These are phyloP conservation scores for Euspilapteryx auroguttella DNA, from an alignment of 2,888 invertebrate species.

Conservation along the genomic window DNA sequence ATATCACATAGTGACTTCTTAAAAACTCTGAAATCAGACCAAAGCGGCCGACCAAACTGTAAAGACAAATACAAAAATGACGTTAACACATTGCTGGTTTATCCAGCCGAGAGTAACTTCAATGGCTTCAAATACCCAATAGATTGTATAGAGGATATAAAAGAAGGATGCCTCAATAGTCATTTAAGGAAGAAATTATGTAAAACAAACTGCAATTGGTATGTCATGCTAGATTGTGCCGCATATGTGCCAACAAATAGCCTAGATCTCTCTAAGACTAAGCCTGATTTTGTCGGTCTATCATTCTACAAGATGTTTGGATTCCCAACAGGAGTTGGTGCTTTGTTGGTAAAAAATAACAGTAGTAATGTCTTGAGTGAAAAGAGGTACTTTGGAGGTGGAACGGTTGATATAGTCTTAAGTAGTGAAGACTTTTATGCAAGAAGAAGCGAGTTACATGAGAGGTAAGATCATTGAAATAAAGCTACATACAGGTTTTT, in stretches of 20 bases:
- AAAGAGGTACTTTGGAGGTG: conserved; percentile 89
- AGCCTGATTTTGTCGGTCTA: conserved; percentile 87
- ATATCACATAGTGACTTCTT: conserved; percentile 63
- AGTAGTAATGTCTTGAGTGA: conserved; percentile 61
- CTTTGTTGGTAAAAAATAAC: conserved; percentile 74
- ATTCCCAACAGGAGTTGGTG: conserved; percentile 94
- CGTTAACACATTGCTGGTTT: conserved; percentile 69
- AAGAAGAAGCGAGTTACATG: conserved; percentile 66
- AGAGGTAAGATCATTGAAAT: conserved; percentile 71
- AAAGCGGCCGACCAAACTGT: conserved; percentile 4
- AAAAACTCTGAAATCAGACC: conserved; percentile 17
- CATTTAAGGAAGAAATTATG: conserved; percentile 30
- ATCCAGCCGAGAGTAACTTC: conserved; percentile 94
- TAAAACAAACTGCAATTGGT: conserved; percentile 62
- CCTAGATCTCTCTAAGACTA: conserved; percentile 69
- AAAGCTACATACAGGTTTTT: no score
- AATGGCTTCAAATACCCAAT: conserved; percentile 90
- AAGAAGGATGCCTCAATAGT: conserved; percentile 58
- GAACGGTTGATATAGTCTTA: conserved; percentile 85
- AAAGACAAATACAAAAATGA: conserved; percentile 17
- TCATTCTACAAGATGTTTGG: conserved; percentile 98
- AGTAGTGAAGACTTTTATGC: conserved; percentile 72
- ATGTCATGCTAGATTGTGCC: conserved; percentile 85
- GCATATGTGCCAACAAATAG: conserved; percentile 75
- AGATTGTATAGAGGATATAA: conserved; percentile 66